Evolutionary conservation across 2,888 invertebrate species (phyloP), one percentile per base, ranked within the genome.

Genomic region (Acanthosepion lycidas): DNA sequence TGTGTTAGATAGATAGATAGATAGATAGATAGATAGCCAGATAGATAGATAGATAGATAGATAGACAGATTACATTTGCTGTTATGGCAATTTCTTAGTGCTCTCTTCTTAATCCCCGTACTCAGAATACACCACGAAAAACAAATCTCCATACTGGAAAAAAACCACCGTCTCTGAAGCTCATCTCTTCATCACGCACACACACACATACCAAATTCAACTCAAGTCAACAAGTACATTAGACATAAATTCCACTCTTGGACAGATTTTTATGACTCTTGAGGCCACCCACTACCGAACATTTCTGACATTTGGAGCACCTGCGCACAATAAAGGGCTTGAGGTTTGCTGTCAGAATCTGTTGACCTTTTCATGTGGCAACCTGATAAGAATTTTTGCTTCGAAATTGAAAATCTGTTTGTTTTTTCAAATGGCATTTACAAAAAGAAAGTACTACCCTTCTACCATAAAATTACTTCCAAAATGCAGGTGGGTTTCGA

Each of bases 261-360:
- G 78, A 78, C 78, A 33, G n/a, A n/a, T 78, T 78, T 78, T 78
- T 78, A 78, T 78, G 78, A 33, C 78, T 78, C 6, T n/a, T 33
- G 12, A 33, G 78, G 78, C 78, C 78, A 78, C 78, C 78, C 78
- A 78, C n/a, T 15, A 78, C n/a, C n/a, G n/a, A 78, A 78, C 12
- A 33, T 78, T 33, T 15, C n/a, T 78, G 78, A 78, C 78, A 78
- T 78, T 78, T 78, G n/a, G 78, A 78, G 78, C 78, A 78, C 78
- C 78, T 78, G 78, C 78, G 78, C 78, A 78, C 78, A 33, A 78
- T 78, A 78, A 78, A 78, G 78, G 78, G 28, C n/a, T n/a, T n/a
- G 78, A n/a, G n/a, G n/a, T n/a, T 33, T 78, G n/a, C 78, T n/a
- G n/a, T n/a, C 78, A 78, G n/a, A 78, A 33, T 78, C 9, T n/a